Percentiles rank a stretch among this genome's conserved stretches.
Evolutionary conservation across 2,797 vertebrate species (phyloP).

Genomic region (Dallia pectoralis): DNA sequence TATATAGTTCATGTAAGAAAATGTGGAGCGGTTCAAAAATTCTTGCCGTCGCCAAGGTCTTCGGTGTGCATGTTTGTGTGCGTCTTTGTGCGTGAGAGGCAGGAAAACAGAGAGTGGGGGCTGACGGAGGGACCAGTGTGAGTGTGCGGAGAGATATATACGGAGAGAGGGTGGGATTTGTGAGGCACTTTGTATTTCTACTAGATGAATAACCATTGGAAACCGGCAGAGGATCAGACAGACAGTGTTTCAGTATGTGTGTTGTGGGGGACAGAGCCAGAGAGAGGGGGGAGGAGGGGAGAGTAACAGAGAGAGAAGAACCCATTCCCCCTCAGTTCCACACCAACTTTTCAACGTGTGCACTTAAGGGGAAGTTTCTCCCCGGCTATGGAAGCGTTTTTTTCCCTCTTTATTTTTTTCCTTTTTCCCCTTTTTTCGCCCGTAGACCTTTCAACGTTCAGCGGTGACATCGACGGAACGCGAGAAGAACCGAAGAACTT

Average conservation of each 20-base stretch:
- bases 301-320: slow-evolving; percentile 42
- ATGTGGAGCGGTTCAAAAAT: slow-evolving; percentile 84
- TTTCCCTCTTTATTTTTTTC: slow-evolving; percentile 15
- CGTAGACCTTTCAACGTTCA: slow-evolving; percentile 2
- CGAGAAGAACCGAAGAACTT: slow-evolving; percentile 62
- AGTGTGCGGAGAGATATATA: slow-evolving; percentile 21
- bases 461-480: slow-evolving; percentile 8
- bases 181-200: slow-evolving; percentile 65
- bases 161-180: slow-evolving; percentile 49
- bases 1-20: slow-evolving; percentile 92
- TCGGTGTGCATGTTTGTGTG: slow-evolving; percentile 25
- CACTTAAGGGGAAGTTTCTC: slow-evolving; percentile 62
- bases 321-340: slow-evolving; percentile 61
- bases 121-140: slow-evolving; percentile 11
- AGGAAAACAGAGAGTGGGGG: slow-evolving; percentile 23
- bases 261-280: slow-evolving; percentile 20
- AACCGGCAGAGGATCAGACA: slow-evolving; percentile 55
- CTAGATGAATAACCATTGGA: slow-evolving; percentile 69
- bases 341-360: slow-evolving; percentile 58
- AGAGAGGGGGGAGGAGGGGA: slow-evolving; percentile 14
- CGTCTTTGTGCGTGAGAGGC: slow-evolving; percentile 11
- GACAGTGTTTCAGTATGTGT: slow-evolving; percentile 49
- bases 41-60: slow-evolving; percentile 67
- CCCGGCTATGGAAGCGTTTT: slow-evolving; percentile 67
- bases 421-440: slow-evolving; percentile 19